phyloP scores from a whole-genome alignment of 2,113 vertebrate genomes.

The Pseudopodoces humilis region DNA sequence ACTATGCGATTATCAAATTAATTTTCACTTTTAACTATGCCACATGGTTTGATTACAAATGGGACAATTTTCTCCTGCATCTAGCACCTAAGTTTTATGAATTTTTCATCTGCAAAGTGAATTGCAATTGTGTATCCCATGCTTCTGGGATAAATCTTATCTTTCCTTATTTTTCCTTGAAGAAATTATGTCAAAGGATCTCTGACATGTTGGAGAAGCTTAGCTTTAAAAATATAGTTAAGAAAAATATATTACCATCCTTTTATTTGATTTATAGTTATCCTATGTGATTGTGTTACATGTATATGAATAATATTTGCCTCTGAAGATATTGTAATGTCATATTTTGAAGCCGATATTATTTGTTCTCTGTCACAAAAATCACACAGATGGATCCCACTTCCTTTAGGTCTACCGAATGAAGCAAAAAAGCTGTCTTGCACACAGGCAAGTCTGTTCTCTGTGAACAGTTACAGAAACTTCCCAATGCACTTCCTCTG shows the following conservation, averaged over 20 bases:
- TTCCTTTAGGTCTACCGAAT: background rate
- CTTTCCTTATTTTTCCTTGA: background rate
- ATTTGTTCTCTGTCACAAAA: background rate
- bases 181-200: background rate
- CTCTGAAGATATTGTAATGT: background rate
- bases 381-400: background rate
- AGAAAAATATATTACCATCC: background rate
- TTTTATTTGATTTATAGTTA: background rate
- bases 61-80: background rate
- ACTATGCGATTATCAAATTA: background rate
- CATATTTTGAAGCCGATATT: background rate
- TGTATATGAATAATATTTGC: background rate
- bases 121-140: background rate
- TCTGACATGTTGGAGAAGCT: background rate
- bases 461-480: background rate
- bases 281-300: background rate
- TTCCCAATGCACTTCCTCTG: background rate
- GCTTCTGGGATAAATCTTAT: background rate
- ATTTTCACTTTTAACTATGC: background rate
- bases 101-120: background rate
- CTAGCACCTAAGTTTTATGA: background rate
- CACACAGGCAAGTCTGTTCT: background rate
- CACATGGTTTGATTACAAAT: background rate
- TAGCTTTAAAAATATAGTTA: background rate
- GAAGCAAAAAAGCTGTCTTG: background rate